Evolutionary conservation across 2,888 invertebrate genomes (phyloP), one percentile per base, ranked within the genome.

Genomic region (Cotesia congregata): DNA sequence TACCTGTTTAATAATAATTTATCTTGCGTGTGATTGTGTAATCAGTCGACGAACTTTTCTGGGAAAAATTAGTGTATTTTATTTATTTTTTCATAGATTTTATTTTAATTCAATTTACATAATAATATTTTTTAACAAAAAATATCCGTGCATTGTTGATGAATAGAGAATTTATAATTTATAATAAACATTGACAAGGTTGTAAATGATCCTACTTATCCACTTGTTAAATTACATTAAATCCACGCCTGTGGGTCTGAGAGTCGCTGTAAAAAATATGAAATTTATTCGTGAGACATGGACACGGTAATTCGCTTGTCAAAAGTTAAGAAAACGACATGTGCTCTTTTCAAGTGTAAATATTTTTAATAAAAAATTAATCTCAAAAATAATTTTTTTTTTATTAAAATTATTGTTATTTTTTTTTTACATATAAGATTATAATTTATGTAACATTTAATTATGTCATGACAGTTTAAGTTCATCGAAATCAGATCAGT

Each of bases 151-250:
- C 30, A 30, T 30, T 30, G 30, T 30, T 30, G 30, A 12, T 30
- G 60, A 6, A 12, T 30, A 69, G 20, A 39, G 6, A 41, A 7
- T 17, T 15, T 41, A 59, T 65, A 38, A 40, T 72, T 6, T 20
- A 39, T 7, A 12, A 39, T 60, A 9, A 61, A 9, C 40, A 61
- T 61, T 20, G 50, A 67, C 17, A 30, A 74, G 50, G 38, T 41
- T 70, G 15, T 64, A 39, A 68, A 64, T 64, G 59, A 75, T 75
- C 71, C 65, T 59, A 38, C 59, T 75, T 65, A 59, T 39, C 38
- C 68, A 40, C 30, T 69, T 62, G 69, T 59, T 69, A n/a, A 67
- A 67, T 50, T n/a, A 61, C 30, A 70, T 70, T 60, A n/a, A n/a
- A 12, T 1, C 15, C 38, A 39, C 5, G 70, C 38, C 65, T 65